Evolutionary conservation across 2,113 vertebrate species (phyloP), one percentile per base, ranked within the genome.

Genomic region (Chaetops frenatus): DNA sequence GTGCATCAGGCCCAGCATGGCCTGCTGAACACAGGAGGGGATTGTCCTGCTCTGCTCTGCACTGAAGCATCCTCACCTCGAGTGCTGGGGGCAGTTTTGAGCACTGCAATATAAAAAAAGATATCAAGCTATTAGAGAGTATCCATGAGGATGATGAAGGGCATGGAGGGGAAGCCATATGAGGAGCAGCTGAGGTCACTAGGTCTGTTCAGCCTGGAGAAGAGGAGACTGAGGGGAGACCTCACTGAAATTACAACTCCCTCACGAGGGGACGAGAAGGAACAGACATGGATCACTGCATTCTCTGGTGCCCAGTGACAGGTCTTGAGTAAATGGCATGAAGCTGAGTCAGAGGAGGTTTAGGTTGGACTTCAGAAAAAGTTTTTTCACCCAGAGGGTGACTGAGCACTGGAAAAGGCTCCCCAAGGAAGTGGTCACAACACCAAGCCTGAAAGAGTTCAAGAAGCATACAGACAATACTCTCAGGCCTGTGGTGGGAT

Each of bases 51-150:
- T 57, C 22, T 47, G 13, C 11, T 38, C 28, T 27, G 42, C 2
- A 0, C 22, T 47, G 51, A 16, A 13, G 2, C 2, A 2, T 31
- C 16, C 21, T 61, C 47, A 44, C 3, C 31, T 31, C 1, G 0
- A 35, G 12, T 60, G 10, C 20, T 61, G 24, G 25, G 33, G 27
- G 11, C 16, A 25, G 6, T 21, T 36, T 25, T 36, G 31, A 12
- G 6, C 16, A 31, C 6, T 6, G 14, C 22, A 53, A 15, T 24
- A 28, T n/a, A n/a, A 27, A 15, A 23, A 9, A 33, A 22, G 3
- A 23, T 9, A 24, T 44, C 4, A 71, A 71, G 20, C 21, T 44
- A 22, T 27, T 36, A 62, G 38, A 61, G 25, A 21, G 5, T 13
- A 8, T 25, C 21, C 13, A 17, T 3, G 11, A 53, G 56, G 47